Conservation (phyloP, 1,140 invertebrate genomes). For the Diprion similis region DNA sequence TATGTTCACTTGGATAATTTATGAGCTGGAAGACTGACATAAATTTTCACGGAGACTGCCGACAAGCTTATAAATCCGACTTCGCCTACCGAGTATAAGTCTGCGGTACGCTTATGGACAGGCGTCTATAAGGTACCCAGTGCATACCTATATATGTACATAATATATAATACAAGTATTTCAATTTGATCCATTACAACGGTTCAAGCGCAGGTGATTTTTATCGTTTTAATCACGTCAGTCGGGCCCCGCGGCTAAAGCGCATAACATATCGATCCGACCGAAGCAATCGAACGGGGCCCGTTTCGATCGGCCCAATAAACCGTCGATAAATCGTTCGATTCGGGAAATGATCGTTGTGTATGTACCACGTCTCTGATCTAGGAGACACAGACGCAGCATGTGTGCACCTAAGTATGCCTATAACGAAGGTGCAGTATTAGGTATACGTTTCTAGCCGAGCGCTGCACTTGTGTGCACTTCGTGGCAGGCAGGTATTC, state of each 20-base stretch:
- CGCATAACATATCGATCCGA: not conserved
- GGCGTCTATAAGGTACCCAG: no score
- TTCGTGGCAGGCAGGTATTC: no score
- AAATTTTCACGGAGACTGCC: not conserved
- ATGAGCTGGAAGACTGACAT: not conserved
- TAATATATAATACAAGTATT: not conserved
- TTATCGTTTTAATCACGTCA: constrained; percentile 3
- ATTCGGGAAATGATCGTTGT: not conserved
- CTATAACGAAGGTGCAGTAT: no score
- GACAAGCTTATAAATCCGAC: constrained; percentile 2
- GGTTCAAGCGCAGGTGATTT: not conserved
- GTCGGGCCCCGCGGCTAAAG: not conserved
- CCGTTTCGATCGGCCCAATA: no score
- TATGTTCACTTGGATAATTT: not conserved
- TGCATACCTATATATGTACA: no score
- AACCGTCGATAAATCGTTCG: not conserved
- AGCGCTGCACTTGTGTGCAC: no score
- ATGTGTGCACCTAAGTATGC: no score
- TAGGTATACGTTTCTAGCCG: no score
- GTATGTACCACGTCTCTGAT: no score
- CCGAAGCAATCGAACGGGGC: not conserved
- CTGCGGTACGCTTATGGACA: no score
- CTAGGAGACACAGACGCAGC: no score
- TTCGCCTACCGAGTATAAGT: not conserved
- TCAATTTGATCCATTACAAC: not conserved